Evolutionary conservation across 2,797 vertebrate genomes (phyloP).

Genomic region (Takifugu rubripes): DNA sequence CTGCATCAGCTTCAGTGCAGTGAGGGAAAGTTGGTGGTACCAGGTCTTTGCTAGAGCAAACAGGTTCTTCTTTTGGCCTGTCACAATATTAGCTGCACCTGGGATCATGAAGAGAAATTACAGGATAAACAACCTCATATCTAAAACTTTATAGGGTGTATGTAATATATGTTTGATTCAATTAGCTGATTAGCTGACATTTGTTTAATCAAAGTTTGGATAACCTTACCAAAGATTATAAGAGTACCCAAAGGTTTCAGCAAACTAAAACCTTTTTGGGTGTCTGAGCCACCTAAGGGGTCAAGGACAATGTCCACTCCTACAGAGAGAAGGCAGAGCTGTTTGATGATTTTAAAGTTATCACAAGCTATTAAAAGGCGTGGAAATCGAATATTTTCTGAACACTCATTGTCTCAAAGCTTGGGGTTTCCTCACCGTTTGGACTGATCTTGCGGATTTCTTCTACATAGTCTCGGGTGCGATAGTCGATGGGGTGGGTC

Average conservation of each 20-base stretch:
- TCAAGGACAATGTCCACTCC: slow-evolving; percentile 90
- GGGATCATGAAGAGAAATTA: not conserved
- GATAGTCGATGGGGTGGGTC: slow-evolving; percentile 88
- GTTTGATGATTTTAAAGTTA: no score
- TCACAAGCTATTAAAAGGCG: no score
- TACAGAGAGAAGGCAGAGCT: slow-evolving; percentile 27
- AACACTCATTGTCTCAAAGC: no score
- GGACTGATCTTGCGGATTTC: slow-evolving; percentile 88
- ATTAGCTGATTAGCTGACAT: no score
- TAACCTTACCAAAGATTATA: slow-evolving; percentile 83
- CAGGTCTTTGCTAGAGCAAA: slow-evolving; percentile 87
- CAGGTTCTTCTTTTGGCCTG: slow-evolving; percentile 86
- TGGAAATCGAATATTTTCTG: no score
- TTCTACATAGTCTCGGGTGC: slow-evolving; percentile 83
- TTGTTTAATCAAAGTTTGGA: no score
- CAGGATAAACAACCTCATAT: no score
- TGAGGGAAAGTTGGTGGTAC: slow-evolving; percentile 92
- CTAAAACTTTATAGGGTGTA: no score
- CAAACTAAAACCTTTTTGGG: slow-evolving; percentile 83
- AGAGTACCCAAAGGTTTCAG: slow-evolving; percentile 88
- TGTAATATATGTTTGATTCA: no score
- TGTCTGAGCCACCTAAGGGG: slow-evolving; percentile 87
- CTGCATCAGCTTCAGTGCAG: slow-evolving; percentile 81
- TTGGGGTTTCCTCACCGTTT: slow-evolving; percentile 68
- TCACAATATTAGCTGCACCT: slow-evolving; percentile 86